A percentile compares a stretch with the other conserved stretches of the same genome.
phyloP scores from a whole-genome alignment of 2,888 invertebrate genomes.

The Oithona nana region DNA sequence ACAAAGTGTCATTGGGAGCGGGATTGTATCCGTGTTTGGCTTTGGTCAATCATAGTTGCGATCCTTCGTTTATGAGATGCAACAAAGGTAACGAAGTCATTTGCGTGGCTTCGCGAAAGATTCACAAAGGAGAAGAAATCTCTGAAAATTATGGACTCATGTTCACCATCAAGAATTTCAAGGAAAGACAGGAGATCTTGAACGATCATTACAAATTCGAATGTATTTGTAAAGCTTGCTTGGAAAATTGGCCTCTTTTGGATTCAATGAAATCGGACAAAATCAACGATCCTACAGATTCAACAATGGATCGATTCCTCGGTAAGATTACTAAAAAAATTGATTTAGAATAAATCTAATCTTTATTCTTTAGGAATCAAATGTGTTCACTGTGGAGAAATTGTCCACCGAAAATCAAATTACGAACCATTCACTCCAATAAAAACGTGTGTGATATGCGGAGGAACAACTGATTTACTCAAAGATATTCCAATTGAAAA shows the following conservation, averaged over 20 bases:
- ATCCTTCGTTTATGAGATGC: conserved; percentile 12
- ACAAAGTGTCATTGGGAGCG: not conserved
- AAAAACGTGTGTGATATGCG: not conserved
- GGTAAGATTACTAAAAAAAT: too few relatives aligned
- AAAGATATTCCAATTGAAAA: not conserved
- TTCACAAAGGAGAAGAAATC: not conserved
- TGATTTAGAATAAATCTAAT: not conserved
- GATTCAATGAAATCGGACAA: not conserved
- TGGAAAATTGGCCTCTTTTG: not conserved
- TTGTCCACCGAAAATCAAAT: not conserved
- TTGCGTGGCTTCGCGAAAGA: not conserved
- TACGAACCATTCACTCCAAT: not conserved
- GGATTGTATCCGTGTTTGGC: conserved; percentile 7
- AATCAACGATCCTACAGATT: not conserved
- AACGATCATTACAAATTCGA: conserved; percentile 12
- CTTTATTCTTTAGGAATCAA: not conserved
- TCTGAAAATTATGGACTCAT: conserved; percentile 14
- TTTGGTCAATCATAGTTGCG: conserved; percentile 5
- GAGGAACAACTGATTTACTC: not conserved
- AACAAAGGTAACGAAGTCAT: conserved; percentile 11
- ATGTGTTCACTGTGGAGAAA: conserved; percentile 1
- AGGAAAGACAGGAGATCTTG: conserved; percentile 1
- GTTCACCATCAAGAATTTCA: not conserved
- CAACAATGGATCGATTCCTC: not conserved
- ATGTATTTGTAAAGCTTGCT: conserved; percentile 4